These are phyloP conservation scores for Physeter macrocephalus DNA, from an alignment of 2,113 vertebrate species.

Conservation along the genomic window DNA sequence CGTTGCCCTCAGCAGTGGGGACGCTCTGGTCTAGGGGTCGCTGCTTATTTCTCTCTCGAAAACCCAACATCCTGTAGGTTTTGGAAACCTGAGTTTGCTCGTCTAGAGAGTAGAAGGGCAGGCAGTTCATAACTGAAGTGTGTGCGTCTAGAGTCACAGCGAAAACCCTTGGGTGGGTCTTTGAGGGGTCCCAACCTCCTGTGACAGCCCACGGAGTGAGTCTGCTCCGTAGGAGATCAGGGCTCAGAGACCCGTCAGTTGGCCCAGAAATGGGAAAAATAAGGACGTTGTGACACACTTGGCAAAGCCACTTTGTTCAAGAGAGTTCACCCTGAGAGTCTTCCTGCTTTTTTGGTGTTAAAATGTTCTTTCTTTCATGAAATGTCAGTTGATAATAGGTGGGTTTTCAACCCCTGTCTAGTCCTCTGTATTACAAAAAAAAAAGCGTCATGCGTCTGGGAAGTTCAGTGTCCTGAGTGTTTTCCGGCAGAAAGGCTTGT, in stretches of 20 bases:
- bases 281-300: too few species aligned
- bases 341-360: background rate
- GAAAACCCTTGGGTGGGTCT: too few species aligned
- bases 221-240: background rate
- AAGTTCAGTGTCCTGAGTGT: background rate
- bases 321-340: background rate
- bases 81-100: background rate
- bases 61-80: background rate
- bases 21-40: background rate
- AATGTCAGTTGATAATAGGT: background rate
- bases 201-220: rapidly evolving
- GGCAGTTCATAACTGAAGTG: background rate
- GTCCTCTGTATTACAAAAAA: background rate
- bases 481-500: background rate
- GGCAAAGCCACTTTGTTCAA: background rate
- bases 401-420: background rate
- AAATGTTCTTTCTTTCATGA: background rate
- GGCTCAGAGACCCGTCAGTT: rapidly evolving
- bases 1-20: too few species aligned
- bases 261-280: background rate
- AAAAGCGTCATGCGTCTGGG: too few species aligned
- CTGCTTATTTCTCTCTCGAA: background rate
- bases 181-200: background rate
- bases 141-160: background rate
- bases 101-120: too few species aligned